Percentiles rank a stretch among this genome's conserved stretches.
Evolutionary conservation across 2,113 vertebrate species (phyloP).

Genomic region (Tychaedon coryphoeus): DNA sequence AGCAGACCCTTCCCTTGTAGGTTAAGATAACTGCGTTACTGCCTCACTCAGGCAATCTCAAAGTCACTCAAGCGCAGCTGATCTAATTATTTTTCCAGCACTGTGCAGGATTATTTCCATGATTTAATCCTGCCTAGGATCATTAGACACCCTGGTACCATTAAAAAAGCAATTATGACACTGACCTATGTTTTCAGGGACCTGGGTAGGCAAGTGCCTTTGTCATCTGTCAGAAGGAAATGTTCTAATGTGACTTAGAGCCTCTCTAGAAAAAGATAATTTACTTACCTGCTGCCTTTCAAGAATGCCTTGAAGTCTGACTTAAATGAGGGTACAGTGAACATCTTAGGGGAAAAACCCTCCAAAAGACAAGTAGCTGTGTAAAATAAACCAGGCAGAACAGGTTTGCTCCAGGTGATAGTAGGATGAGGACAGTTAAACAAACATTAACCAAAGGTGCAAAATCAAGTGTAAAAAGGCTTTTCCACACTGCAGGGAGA

Average conservation of each 20-base stretch:
- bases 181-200: neutral
- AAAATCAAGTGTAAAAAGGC: neutral
- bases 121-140: constrained; percentile 24
- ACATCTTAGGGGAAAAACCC: neutral
- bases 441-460: neutral
- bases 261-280: constrained; percentile 4
- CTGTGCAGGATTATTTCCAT: neutral
- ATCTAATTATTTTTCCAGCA: constrained; percentile 12
- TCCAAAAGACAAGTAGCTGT: neutral
- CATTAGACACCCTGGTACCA: neutral
- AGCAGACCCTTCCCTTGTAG: neutral
- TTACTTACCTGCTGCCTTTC: neutral
- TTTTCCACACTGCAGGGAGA: neutral
- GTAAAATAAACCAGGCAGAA: neutral
- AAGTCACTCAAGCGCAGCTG: neutral
- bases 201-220: neutral
- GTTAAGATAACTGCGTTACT: neutral
- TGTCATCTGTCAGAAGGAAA: neutral
- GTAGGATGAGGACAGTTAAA: neutral
- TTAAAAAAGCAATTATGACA: neutral
- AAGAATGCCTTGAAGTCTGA: neutral
- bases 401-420: neutral
- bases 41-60: neutral
- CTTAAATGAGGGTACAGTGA: neutral
- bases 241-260: neutral